phyloP scores from a whole-genome alignment of 2,888 invertebrate species.

The Andrena bucephala region DNA sequence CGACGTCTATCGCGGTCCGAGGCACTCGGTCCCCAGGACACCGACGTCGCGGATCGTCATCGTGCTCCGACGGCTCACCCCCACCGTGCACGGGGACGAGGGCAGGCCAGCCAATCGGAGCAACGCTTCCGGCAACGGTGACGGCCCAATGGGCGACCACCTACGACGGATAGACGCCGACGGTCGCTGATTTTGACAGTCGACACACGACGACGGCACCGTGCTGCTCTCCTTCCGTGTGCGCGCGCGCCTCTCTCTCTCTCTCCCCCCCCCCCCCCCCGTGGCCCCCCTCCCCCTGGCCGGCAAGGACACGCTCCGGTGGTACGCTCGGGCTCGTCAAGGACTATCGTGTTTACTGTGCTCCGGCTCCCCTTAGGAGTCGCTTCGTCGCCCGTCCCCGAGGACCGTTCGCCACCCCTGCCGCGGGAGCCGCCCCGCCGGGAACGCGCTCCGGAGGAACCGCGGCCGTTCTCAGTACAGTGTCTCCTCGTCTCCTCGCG shows the following conservation, averaged over 20 bases:
- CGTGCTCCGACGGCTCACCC: conserved; percentile 40
- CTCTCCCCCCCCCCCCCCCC: too few relatives aligned
- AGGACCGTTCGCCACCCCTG: too few relatives aligned
- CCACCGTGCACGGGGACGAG: conserved; percentile 36
- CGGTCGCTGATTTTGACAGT: conserved; percentile 76
- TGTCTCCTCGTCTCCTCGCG: neutral
- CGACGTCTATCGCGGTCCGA: conserved; percentile 78
- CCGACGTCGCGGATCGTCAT: conserved; percentile 56
- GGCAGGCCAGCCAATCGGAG: conserved; percentile 68
- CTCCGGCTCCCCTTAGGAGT: neutral
- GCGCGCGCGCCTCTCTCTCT: neutral
- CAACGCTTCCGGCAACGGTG: conserved; percentile 70
- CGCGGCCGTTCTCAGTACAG: neutral
- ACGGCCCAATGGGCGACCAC: conserved; percentile 70
- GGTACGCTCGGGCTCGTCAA: neutral
- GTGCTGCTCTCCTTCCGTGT: conserved; percentile 55
- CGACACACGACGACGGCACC: conserved; percentile 73
- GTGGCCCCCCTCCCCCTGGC: too few relatives aligned
- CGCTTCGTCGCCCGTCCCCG: neutral
- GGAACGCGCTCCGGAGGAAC: neutral
- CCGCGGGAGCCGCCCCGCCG: neutral
- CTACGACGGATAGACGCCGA: conserved; percentile 67
- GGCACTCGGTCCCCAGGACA: conserved; percentile 63
- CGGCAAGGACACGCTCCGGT: conserved; percentile 9
- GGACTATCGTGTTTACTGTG: conserved; percentile 15